Conservation (phyloP, 2,888 invertebrate genomes). For the Drosophila mettleri region DNA sequence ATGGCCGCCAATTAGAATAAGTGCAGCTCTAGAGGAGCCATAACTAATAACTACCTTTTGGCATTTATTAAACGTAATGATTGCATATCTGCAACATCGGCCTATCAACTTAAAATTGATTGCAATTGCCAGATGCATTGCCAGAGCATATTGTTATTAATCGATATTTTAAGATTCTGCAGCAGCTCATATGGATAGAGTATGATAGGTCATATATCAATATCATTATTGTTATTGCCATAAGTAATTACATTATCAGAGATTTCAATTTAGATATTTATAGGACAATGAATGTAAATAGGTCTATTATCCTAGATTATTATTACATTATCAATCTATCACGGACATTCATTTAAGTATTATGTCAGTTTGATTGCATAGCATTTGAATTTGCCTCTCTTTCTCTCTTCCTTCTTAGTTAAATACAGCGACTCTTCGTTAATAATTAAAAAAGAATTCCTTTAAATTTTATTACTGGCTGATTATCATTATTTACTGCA, state of each 20-base stretch:
- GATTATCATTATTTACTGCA: slow-evolving; percentile 7
- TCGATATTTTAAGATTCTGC: slow-evolving; percentile 22
- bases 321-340: neutral
- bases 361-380: no score
- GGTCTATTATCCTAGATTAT: neutral
- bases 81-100: slow-evolving; percentile 51
- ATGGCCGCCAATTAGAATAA: slow-evolving; percentile 78
- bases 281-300: neutral
- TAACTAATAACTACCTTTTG: slow-evolving; percentile 69
- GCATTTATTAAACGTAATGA: slow-evolving; percentile 78
- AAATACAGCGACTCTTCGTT: no score
- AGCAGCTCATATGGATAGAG: slow-evolving; percentile 16
- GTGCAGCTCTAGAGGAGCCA: slow-evolving; percentile 42
- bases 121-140: slow-evolving; percentile 44
- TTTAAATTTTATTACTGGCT: no score
- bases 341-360: no score
- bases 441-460: no score
- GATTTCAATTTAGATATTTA: neutral
- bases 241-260: neutral
- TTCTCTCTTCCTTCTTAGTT: no score
- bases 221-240: neutral
- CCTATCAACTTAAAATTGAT: slow-evolving; percentile 47
- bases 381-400: no score
- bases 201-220: neutral
- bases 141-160: slow-evolving; percentile 13